These are phyloP conservation scores for Drosophila gaucha DNA, from an alignment of 2,888 invertebrate species.

Conservation along the genomic window DNA sequence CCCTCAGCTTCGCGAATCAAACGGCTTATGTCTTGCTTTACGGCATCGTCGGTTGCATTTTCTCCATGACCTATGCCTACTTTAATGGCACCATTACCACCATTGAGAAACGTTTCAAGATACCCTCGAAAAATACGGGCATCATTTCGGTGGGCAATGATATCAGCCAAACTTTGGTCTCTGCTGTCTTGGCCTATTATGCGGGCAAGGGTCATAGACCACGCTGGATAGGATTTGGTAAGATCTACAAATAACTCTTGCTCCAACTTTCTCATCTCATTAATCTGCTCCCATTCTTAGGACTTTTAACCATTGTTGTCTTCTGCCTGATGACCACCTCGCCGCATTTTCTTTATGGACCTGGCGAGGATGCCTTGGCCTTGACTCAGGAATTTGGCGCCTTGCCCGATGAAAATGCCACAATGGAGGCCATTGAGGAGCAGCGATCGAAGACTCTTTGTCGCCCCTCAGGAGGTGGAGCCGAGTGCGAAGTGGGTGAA, in stretches of 20 bases:
- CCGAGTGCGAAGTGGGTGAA: conserved; percentile 85
- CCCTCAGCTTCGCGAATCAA: conserved; percentile 84
- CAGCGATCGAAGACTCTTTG: conserved; percentile 87
- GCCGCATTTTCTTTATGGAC: conserved; percentile 89
- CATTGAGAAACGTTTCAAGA: conserved; percentile 90
- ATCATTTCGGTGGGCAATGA: conserved; percentile 91
- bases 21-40: conserved; percentile 86
- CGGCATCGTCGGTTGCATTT: conserved; percentile 89
- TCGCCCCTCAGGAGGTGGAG: conserved; percentile 80
- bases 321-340: conserved; percentile 89
- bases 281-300: conserved; percentile 51
- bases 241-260: neutral
- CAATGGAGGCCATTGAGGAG: conserved; percentile 85
- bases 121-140: conserved; percentile 89
- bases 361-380: conserved; percentile 88
- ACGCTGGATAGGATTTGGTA: conserved; percentile 88
- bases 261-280: neutral
- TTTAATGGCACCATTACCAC: conserved; percentile 91
- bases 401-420: conserved; percentile 84
- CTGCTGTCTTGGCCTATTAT: conserved; percentile 89
- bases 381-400: conserved; percentile 87
- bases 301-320: conserved; percentile 87
- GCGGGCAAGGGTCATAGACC: conserved; percentile 90
- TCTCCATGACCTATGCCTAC: conserved; percentile 89
- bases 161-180: conserved; percentile 89